Evolutionary conservation across 2,888 invertebrate genomes (phyloP), one percentile per base, ranked within the genome.

Genomic region (Patella pellucida): DNA sequence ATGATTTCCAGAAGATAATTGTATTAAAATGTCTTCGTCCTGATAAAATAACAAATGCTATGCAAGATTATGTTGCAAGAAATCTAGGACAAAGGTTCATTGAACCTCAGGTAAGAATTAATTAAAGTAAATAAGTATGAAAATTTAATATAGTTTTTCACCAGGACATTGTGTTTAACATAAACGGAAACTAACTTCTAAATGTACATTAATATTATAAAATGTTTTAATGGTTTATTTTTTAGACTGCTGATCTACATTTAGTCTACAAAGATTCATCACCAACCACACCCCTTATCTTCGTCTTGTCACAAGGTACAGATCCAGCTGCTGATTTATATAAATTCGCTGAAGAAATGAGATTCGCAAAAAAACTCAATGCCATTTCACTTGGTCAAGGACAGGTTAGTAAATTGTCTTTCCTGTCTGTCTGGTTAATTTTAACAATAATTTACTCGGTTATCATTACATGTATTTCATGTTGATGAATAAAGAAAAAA

Each of bases 371-470:
- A 85, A 91, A 91, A 79, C 93, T 97, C 86, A 94, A 94, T 86
- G 95, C 95, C 80, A 96, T 97, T 79, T 97, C 97, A 0, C 92
- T 97, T 15, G 97, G 97, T 0, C 96, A 97, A 89, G 97, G 96
- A 0, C 97, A 97, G 89, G 90, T 91, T 74, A 76, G 77, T 23
- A 11, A 16, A 23, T 19, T 52, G 5, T 72, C 23, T 2, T 56
- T 16, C 11, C 41, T 62, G 31, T 52, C 14, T 71, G 41, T 9
- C 9, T 7, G 27, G 0, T 41, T 41, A 41, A 41, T 41, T 41
- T 41, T 41, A 41, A 1, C 9, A 9, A 41, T 41, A 7, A 41
- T 41, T 41, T 41, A 41, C 0, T 41, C 7, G 7, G 41, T 41
- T 41, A 41, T 41, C 9, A n/a, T n/a, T n/a, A n/a, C n/a, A n/a